These are phyloP conservation scores for Synanthedon formicaeformis DNA, from an alignment of 2,888 invertebrate species.

Conservation along the genomic window DNA sequence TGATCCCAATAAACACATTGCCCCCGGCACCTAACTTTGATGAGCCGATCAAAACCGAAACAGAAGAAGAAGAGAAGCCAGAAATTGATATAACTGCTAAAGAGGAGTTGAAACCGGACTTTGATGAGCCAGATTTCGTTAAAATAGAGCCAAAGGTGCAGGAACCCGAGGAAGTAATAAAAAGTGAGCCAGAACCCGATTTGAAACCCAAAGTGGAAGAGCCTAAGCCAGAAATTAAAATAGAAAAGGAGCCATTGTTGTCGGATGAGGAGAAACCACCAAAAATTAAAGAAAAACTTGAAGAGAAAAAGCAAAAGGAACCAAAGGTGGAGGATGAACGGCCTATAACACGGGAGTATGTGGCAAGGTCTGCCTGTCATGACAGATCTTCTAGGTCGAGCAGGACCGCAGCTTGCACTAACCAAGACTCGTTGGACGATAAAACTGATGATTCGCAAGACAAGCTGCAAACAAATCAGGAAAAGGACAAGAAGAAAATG, in stretches of 20 bases:
- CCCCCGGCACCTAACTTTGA: slow-evolving; percentile 39
- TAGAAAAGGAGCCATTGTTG: slow-evolving; percentile 6
- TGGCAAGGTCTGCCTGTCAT: slow-evolving; percentile 55
- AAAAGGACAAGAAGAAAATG: slow-evolving; percentile 68
- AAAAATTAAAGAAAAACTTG: slow-evolving; percentile 12
- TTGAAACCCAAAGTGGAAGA: slow-evolving; percentile 5
- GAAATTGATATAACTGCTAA: slow-evolving; percentile 55
- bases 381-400: slow-evolving; percentile 57
- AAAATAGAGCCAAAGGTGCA: slow-evolving; percentile 33
- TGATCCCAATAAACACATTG: slow-evolving; percentile 40
- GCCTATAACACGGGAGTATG: slow-evolving; percentile 37
- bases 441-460: slow-evolving; percentile 66
- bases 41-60: slow-evolving; percentile 38
- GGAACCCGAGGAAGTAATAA: slow-evolving; percentile 16
- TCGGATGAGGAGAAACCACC: slow-evolving; percentile 12
- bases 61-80: slow-evolving; percentile 33
- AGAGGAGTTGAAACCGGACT: slow-evolving; percentile 55
- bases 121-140: slow-evolving; percentile 50
- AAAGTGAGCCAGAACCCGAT: slow-evolving; percentile 10
- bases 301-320: slow-evolving; percentile 17
- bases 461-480: slow-evolving; percentile 37
- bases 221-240: slow-evolving; percentile 10
- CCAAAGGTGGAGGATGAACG: slow-evolving; percentile 39
- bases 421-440: slow-evolving; percentile 59
- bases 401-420: slow-evolving; percentile 33